phyloP scores from a whole-genome alignment of 2,113 vertebrate genomes.

The Lepus americanus region DNA sequence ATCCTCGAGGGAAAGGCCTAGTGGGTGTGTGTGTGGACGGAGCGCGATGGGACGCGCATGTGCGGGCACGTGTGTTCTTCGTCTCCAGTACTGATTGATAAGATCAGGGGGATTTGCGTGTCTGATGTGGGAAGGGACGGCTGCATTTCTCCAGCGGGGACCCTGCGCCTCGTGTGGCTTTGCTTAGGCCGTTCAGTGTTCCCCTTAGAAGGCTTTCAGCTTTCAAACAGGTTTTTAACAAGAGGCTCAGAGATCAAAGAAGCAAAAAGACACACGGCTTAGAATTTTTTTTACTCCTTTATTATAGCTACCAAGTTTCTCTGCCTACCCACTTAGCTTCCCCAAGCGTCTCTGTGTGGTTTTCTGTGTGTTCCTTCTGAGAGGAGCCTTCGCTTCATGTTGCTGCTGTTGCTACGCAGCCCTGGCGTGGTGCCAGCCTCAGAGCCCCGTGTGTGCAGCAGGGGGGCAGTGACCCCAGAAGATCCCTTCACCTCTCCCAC shows the following conservation, averaged over 20 bases:
- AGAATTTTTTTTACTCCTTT: background rate
- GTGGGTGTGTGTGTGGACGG: background rate
- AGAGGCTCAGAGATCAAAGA: constrained; percentile 59
- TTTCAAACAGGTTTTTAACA: constrained; percentile 44
- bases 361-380: constrained; percentile 52
- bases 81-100: too few species aligned
- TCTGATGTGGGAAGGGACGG: background rate
- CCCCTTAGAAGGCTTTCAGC: background rate
- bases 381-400: background rate
- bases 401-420: constrained; percentile 38
- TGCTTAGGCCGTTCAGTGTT: background rate
- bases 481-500: background rate
- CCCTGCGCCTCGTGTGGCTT: background rate
- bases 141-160: background rate
- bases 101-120: background rate
- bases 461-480: background rate
- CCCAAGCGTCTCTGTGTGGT: background rate
- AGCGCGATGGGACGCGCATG: rapidly evolving
- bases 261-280: constrained; percentile 9
- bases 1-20: background rate
- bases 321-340: background rate
- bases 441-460: background rate
- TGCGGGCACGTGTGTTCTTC: rapidly evolving
- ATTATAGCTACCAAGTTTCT: background rate
- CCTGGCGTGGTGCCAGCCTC: background rate